Evolutionary conservation across 2,113 vertebrate species (phyloP), one percentile per base, ranked within the genome.

Genomic region (Abramis brama): DNA sequence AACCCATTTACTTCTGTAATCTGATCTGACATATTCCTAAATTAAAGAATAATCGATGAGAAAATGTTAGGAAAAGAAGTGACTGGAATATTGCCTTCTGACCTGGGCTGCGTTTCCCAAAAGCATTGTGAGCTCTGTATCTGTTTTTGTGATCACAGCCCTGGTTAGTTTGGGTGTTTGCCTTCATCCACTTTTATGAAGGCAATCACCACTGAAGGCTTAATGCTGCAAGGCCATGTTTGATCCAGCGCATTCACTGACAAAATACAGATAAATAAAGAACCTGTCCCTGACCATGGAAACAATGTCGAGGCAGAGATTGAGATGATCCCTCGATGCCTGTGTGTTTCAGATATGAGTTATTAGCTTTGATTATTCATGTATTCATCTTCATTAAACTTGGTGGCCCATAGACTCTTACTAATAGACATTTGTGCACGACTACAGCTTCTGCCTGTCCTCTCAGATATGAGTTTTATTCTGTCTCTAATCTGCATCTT

Each of bases 231-330:
- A 57, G 30, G 11, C 2, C 30, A 59, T 36, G 25, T 57, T 21
- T 55, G 27, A 55, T 57, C 8, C 7, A 57, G 1, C 9, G 23
- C 0, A 1, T 73, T 62, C 55, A 13, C n/a, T 13, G 2, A 71
- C 36, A 43, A 43, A 25, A 17, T 39, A 9, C 1, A 43, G 0
- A 43, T 9, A 9, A 23, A 47, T 15, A 25, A 57, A 55, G n/a
- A 76, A 75, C 27, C 36, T 75, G 43, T 75, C 8, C 36, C 33
- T 86, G 77, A 74, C 75, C 59, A 79, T 57, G 45, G 21, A 45
- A 79, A 79, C 70, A 19, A 47, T 15, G n/a, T 50, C 1, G 39
- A 74, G 39, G 71, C 11, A 17, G 33, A n/a, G 23, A 43, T 43
- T 43, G 12, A 79, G 33, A 45, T 0, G 10, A 76, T 74, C 71